Conservation (phyloP, 2,797 vertebrate species). For the Sebastiscus albofasciatus region DNA sequence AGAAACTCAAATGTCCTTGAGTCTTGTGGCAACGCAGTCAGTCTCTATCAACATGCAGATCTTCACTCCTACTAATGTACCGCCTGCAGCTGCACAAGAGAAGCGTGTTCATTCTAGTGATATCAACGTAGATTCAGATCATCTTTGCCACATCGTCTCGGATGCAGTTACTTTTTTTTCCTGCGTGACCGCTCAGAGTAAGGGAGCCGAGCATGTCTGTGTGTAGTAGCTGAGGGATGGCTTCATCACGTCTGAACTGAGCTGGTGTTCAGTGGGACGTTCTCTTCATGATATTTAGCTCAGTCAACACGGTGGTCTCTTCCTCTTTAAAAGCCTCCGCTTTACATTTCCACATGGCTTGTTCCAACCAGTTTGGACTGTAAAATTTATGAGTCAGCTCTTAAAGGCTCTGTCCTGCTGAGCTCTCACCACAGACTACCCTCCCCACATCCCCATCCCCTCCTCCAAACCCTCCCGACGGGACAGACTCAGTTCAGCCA, state of each 20-base stretch:
- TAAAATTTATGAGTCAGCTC: slow-evolving; percentile 83
- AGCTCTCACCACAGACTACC: slow-evolving; percentile 28
- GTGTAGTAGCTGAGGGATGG: neutral
- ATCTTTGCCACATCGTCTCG: neutral
- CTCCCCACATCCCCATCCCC: neutral
- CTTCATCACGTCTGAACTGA: neutral
- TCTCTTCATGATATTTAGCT: slow-evolving; percentile 55
- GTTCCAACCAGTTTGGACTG: slow-evolving; percentile 63
- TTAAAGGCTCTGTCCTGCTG: slow-evolving; percentile 71
- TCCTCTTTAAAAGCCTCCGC: slow-evolving; percentile 51
- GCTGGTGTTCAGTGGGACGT: neutral
- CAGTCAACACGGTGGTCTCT: slow-evolving; percentile 39
- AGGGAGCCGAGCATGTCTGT: neutral
- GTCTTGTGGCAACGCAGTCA: slow-evolving; percentile 9
- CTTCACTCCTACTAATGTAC: neutral
- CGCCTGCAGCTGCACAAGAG: slow-evolving; percentile 5
- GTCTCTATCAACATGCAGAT: slow-evolving; percentile 16
- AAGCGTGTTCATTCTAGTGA: neutral
- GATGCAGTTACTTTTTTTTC: neutral
- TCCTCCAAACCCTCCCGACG: slow-evolving; percentile 20
- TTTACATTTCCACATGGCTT: slow-evolving; percentile 76
- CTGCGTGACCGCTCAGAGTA: neutral
- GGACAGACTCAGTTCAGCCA: slow-evolving; percentile 53
- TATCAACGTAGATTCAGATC: neutral
- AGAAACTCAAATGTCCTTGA: slow-evolving; percentile 45